Percentiles rank a stretch among this genome's conserved stretches.
Evolutionary conservation across 1,140 invertebrate genomes (phyloP).

Genomic region (Pseudachorutes palmiensis): DNA sequence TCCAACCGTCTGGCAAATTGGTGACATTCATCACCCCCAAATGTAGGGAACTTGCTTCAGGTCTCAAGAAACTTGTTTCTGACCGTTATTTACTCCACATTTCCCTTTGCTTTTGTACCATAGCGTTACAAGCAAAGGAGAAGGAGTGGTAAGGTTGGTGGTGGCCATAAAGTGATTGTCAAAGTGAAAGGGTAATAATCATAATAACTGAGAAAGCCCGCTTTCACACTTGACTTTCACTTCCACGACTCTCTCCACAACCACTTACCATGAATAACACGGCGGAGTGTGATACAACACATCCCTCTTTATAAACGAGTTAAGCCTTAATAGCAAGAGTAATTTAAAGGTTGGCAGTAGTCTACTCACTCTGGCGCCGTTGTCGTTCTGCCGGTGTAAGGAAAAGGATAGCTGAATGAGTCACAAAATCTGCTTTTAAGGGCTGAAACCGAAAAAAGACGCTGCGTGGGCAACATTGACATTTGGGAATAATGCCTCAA

Average conservation of each 20-base stretch:
- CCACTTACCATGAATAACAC: neutral
- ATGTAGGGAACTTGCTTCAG: constrained; percentile 6
- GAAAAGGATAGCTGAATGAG: neutral
- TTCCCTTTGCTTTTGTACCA: neutral
- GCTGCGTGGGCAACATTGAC: neutral
- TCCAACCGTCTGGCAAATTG: constrained; percentile 13
- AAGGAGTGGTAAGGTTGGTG: too few relatives aligned
- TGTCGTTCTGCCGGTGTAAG: neutral
- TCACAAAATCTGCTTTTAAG: too few relatives aligned
- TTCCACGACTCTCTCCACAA: neutral
- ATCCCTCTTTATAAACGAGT: neutral
- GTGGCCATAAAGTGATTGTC: neutral
- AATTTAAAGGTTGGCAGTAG: neutral
- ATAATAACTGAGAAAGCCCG: neutral
- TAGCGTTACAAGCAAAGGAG: neutral
- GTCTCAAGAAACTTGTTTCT: neutral
- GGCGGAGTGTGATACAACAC: neutral
- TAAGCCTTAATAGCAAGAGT: neutral
- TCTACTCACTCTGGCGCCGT: neutral
- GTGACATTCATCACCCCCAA: constrained; percentile 17
- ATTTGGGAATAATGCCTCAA: too few relatives aligned
- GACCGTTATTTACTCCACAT: neutral
- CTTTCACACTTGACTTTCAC: neutral
- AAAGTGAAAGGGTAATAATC: constrained; percentile 1
- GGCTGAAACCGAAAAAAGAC: neutral